A percentile compares a stretch with the other conserved stretches of the same genome.
phyloP scores from a whole-genome alignment of 1,140 invertebrate genomes.

The Micrasema longulum region DNA sequence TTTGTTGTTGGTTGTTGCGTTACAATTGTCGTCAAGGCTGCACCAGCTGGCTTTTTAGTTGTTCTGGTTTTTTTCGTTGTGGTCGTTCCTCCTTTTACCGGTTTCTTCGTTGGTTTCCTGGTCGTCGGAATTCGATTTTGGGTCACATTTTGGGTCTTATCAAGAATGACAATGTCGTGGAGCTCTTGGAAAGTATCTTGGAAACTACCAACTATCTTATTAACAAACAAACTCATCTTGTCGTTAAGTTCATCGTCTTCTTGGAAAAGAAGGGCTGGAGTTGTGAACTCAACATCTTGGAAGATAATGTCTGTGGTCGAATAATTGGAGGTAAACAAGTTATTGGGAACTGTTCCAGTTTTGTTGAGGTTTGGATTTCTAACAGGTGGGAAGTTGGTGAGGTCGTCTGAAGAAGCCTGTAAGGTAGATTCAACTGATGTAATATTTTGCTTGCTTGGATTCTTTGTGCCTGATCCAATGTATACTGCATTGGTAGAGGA shows the following conservation, averaged over 20 bases:
- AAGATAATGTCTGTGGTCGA: slow-evolving; percentile 59
- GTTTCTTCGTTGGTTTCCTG: slow-evolving; percentile 56
- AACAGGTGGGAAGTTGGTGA: slow-evolving; percentile 85
- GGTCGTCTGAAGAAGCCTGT: slow-evolving; percentile 66
- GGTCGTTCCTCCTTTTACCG: too few relatives aligned
- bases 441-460: not conserved
- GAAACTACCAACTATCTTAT: slow-evolving; percentile 83
- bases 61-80: too few relatives aligned
- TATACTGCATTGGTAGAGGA: too few relatives aligned
- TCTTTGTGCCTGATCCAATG: too few relatives aligned
- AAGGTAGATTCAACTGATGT: not conserved
- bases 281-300: slow-evolving; percentile 75
- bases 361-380: slow-evolving; percentile 83
- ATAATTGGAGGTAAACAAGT: slow-evolving; percentile 66
- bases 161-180: slow-evolving; percentile 77
- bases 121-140: slow-evolving; percentile 59
- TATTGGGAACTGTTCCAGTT: slow-evolving; percentile 68
- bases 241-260: slow-evolving; percentile 81
- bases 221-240: slow-evolving; percentile 84
- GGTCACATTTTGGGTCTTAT: slow-evolving; percentile 69
- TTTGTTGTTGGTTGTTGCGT: slow-evolving; percentile 59
- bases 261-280: slow-evolving; percentile 72
- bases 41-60: slow-evolving; percentile 50
- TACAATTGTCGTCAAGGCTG: slow-evolving; percentile 60
- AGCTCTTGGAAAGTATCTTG: slow-evolving; percentile 84